Evolutionary conservation across 2,888 invertebrate genomes (phyloP), one percentile per base, ranked within the genome.

Genomic region (Bellardia pandia): DNA sequence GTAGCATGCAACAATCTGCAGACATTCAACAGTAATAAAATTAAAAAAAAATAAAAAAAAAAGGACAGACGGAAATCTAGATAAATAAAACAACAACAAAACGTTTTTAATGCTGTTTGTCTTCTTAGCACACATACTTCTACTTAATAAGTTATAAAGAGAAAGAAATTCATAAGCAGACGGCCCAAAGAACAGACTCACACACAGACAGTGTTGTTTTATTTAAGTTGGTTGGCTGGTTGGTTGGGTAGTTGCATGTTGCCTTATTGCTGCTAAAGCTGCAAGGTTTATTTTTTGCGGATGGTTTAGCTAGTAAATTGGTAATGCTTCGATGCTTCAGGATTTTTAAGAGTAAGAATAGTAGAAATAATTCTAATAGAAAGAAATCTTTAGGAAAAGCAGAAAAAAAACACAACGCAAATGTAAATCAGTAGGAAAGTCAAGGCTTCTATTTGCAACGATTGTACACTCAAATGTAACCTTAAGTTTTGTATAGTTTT

Each of bases 271-370:
- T 23, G 53, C 66, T 48, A 30, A 64, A 45, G 77, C 58, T 78
- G 74, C 74, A 81, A 74, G 80, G 30, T 86, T 77, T 79, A 68
- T 80, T 74, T 82, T 83, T 81, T 87, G 83, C 86, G 86, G 84
- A 80, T 84, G 86, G 86, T 80, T 87, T 84, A 84, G 77, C 74
- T 80, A 74, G 84, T 74, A 86, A 86, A 86, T 86, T 86, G 86
- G 80, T 56, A 86, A 87, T 84, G 80, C 84, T 81, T 87, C 80
- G 84, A 56, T 87, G 86, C 80, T 77, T 78, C n/a, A 53, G 58
- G 64, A 78, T 60, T 13, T 60, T 8, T 23, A 72, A 71, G 45
- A 51, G 42, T 71, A 66, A 77, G 48, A 77, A 69, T 4, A 56
- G 23, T 11, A 23, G 37, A 48, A 78, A 40, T 23, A 69, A 51